These are phyloP conservation scores for Heterochromis multidens DNA, from an alignment of 2,113 vertebrate genomes.

Conservation along the genomic window DNA sequence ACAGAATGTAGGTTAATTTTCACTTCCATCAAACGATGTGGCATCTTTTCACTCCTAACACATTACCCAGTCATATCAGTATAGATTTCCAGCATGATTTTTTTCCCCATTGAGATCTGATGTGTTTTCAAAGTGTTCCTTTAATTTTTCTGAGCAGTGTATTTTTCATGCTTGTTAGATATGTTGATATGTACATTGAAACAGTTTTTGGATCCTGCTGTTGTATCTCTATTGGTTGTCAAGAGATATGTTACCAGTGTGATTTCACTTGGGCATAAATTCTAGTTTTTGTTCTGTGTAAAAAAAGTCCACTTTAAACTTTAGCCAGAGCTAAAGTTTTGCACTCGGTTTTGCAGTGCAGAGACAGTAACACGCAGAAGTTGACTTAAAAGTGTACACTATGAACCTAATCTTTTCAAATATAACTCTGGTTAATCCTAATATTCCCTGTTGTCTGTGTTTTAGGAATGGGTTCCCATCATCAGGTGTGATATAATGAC, in stretches of 20 bases:
- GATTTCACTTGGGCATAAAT: neutral
- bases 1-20: too few species aligned
- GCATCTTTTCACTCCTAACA: too few species aligned
- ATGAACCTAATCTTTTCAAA: neutral
- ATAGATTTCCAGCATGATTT: too few species aligned
- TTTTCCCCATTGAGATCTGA: too few species aligned
- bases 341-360: neutral
- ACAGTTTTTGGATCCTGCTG: too few species aligned
- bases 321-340: neutral
- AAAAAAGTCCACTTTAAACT: neutral
- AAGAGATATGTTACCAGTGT: neutral
- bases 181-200: too few species aligned
- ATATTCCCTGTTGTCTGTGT: neutral
- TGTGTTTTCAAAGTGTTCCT: too few species aligned
- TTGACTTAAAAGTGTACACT: neutral
- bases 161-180: too few species aligned
- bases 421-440: neutral
- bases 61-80: too few species aligned
- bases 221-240: neutral
- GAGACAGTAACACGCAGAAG: neutral
- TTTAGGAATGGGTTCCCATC: slow-evolving; percentile 91
- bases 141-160: too few species aligned
- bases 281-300: neutral
- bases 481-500: slow-evolving; percentile 89
- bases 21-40: too few species aligned